Percentiles rank a stretch among this genome's conserved stretches.
These are phyloP conservation scores for Dascyllus trimaculatus DNA, from an alignment of 2,113 vertebrate species.

Conservation along the genomic window DNA sequence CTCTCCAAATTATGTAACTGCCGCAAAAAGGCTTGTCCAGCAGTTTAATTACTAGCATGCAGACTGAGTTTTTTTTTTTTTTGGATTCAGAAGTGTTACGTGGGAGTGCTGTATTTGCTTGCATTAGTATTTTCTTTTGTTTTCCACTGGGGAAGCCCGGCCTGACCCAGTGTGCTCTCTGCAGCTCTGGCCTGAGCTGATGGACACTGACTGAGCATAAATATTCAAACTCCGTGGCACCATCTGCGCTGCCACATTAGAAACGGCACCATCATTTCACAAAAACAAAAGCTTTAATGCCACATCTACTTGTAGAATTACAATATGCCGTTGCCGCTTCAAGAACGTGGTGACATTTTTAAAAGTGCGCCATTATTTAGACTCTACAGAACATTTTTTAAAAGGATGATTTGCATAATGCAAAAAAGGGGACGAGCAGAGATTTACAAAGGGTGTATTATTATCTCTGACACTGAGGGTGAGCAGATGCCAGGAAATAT, in stretches of 20 bases:
- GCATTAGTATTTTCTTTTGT: conserved; percentile 24
- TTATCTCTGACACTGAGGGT: background rate
- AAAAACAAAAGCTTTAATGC: conserved; percentile 47
- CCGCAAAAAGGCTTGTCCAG: background rate
- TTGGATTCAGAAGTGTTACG: background rate
- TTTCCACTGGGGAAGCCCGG: conserved; percentile 18
- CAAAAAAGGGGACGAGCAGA: conserved; percentile 19
- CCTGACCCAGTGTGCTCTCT: conserved; percentile 8
- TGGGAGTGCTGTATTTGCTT: background rate
- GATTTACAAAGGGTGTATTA: background rate
- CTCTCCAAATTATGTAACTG: conserved; percentile 23
- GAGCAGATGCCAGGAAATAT: conserved; percentile 2
- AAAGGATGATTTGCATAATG: conserved; percentile 18
- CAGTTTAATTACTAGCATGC: background rate
- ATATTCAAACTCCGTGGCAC: conserved; percentile 59
- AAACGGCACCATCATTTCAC: conserved; percentile 41
- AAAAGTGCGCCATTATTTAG: conserved; percentile 25
- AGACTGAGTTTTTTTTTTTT: background rate
- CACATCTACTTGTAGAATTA: conserved; percentile 20
- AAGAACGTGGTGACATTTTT: conserved; percentile 25
- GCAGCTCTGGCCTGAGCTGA: conserved; percentile 39
- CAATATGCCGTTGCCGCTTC: conserved; percentile 16
- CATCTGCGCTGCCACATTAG: conserved; percentile 59
- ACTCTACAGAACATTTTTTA: background rate
- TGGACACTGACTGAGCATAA: conserved; percentile 47